Percentiles rank a stretch among this genome's conserved stretches.
These are phyloP conservation scores for Invenusta paracnida DNA, from an alignment of 2,888 invertebrate species.

Conservation along the genomic window DNA sequence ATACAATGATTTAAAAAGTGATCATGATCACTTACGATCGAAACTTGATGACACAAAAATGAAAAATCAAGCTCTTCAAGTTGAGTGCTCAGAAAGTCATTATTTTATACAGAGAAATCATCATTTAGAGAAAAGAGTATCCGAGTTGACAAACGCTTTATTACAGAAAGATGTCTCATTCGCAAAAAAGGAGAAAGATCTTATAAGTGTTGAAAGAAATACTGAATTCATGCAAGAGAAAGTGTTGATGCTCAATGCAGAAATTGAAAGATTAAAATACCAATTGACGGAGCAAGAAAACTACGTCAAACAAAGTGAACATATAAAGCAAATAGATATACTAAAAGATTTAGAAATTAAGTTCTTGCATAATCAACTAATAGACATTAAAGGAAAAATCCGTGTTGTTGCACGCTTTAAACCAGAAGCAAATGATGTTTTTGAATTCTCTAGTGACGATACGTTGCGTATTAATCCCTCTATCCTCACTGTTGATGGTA, in stretches of 20 bases:
- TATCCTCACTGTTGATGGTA: neutral
- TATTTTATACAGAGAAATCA: neutral
- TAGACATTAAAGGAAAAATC: conserved; percentile 33
- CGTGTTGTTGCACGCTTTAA: conserved; percentile 33
- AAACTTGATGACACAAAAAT: neutral
- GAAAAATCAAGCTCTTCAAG: conserved; percentile 3
- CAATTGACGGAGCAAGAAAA: neutral
- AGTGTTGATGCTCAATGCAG: neutral
- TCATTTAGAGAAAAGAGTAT: neutral
- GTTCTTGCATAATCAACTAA: conserved; percentile 33
- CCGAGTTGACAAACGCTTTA: neutral
- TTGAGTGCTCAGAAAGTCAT: neutral
- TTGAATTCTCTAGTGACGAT: conserved; percentile 17
- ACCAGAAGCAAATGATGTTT: conserved; percentile 36
- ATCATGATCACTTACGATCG: neutral
- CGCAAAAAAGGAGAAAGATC: neutral
- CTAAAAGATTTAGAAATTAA: conserved; percentile 36
- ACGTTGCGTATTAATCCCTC: conserved; percentile 14
- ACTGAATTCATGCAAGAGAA: neutral
- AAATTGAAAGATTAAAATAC: neutral
- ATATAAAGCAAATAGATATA: neutral
- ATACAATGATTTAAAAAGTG: neutral
- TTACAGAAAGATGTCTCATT: neutral
- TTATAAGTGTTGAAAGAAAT: neutral
- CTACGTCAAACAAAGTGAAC: neutral